Conservation (phyloP, 2,888 invertebrate genomes). For the Tribolium freemani region DNA sequence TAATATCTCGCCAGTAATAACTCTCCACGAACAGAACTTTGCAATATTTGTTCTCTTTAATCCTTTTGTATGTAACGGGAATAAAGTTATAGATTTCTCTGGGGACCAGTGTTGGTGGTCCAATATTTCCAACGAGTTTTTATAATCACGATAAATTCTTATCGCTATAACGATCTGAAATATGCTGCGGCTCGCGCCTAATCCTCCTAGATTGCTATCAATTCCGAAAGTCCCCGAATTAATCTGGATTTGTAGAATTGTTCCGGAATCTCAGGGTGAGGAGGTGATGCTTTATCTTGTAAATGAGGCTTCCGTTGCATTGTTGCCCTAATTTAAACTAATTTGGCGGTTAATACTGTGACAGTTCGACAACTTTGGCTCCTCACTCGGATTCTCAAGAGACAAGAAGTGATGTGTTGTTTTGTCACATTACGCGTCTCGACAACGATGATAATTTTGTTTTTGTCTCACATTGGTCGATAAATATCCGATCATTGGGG, state of each 20-base stretch:
- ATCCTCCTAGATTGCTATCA: constrained; percentile 35
- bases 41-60: background rate
- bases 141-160: constrained; percentile 10
- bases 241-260: constrained; percentile 36
- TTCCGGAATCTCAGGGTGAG: constrained; percentile 16
- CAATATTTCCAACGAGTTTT: background rate
- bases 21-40: no score
- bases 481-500: constrained; percentile 13
- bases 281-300: constrained; percentile 33
- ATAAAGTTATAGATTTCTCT: background rate
- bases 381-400: background rate
- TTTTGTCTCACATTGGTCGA: constrained; percentile 4
- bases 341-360: constrained; percentile 20
- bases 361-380: constrained; percentile 2
- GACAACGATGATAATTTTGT: constrained; percentile 2
- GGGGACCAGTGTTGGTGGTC: background rate
- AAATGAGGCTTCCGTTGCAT: constrained; percentile 33
- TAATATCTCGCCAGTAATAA: no score
- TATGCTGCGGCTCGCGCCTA: constrained; percentile 14
- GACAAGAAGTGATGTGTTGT: background rate
- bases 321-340: constrained; percentile 31
- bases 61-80: background rate
- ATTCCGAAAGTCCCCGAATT: constrained; percentile 30
- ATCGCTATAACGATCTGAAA: constrained; percentile 12
- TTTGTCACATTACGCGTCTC: constrained; percentile 2